A percentile compares a stretch with the other conserved stretches of the same genome.
phyloP scores from a whole-genome alignment of 2,113 vertebrate genomes.

The Hemichromis elongatus region DNA sequence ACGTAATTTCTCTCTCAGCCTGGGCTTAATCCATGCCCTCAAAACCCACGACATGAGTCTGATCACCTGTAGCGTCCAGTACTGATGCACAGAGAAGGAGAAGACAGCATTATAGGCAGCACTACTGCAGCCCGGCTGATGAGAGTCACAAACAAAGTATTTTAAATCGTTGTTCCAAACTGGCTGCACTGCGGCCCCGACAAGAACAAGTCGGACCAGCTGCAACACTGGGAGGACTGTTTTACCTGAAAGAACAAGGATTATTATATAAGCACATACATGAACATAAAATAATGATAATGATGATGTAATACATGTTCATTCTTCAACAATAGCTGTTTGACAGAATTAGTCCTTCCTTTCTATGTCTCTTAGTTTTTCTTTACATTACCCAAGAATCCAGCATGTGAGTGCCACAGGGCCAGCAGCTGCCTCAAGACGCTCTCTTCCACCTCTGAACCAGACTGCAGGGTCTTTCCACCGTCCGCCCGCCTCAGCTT shows the following conservation, averaged over 20 bases:
- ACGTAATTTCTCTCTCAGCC: not conserved
- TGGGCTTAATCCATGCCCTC: not conserved
- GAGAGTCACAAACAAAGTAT: not conserved
- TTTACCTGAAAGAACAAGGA: not conserved
- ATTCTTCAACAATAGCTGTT: not conserved
- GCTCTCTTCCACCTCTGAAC: not conserved
- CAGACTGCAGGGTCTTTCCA: not conserved
- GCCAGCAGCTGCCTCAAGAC: not conserved
- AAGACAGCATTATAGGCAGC: not conserved
- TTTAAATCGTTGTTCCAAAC: not conserved
- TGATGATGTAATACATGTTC: not conserved
- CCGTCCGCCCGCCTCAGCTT: not conserved
- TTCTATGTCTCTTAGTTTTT: not conserved
- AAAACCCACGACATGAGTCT: not conserved
- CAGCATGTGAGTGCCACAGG: not conserved
- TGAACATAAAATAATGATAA: not conserved
- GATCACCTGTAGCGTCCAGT: not conserved
- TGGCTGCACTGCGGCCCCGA: not conserved
- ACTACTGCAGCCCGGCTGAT: not conserved
- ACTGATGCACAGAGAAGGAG: not conserved
- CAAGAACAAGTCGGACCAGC: not conserved
- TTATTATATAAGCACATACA: not conserved
- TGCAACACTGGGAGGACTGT: not conserved
- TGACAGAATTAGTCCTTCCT: not conserved
- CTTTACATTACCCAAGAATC: not conserved